A percentile compares a stretch with the other conserved stretches of the same genome.
Conservation (phyloP, 2,888 invertebrate species). For the Hypselothyrea guttata region DNA sequence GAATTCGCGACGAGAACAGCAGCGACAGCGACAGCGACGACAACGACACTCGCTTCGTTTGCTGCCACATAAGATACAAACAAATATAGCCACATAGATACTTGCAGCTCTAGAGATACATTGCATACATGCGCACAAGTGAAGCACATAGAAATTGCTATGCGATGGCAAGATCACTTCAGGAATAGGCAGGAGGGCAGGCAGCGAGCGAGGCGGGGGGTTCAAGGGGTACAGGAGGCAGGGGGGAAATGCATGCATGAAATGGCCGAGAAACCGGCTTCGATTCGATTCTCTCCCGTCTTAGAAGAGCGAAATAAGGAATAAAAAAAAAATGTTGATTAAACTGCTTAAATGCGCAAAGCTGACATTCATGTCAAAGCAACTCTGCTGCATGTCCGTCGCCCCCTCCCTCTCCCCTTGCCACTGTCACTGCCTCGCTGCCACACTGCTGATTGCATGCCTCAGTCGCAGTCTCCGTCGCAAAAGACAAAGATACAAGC, state of each 20-base stretch:
- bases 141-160: conserved; percentile 53
- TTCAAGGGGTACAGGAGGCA: neutral
- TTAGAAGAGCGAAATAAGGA: conserved; percentile 39
- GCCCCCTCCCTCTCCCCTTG: neutral
- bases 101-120: conserved; percentile 33
- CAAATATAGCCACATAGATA: conserved; percentile 26
- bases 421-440: neutral
- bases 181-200: neutral
- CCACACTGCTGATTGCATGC: conserved; percentile 2
- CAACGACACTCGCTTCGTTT: conserved; percentile 5
- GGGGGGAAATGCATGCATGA: conserved; percentile 46
- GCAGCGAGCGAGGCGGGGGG: neutral
- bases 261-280: conserved; percentile 67
- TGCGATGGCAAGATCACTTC: conserved; percentile 16
- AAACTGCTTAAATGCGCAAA: conserved; percentile 78
- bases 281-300: conserved; percentile 41
- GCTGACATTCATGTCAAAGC: conserved; percentile 80
- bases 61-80: too few species aligned
- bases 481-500: conserved; percentile 33
- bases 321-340: conserved; percentile 63
- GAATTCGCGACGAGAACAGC: conserved; percentile 58
- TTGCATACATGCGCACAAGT: conserved; percentile 57
- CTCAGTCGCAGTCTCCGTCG: conserved; percentile 9
- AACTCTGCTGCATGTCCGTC: conserved; percentile 34
- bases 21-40: conserved; percentile 13